A percentile compares a stretch with the other conserved stretches of the same genome.
Conservation (phyloP, 2,888 invertebrate species). For the Amphipoea lucens region DNA sequence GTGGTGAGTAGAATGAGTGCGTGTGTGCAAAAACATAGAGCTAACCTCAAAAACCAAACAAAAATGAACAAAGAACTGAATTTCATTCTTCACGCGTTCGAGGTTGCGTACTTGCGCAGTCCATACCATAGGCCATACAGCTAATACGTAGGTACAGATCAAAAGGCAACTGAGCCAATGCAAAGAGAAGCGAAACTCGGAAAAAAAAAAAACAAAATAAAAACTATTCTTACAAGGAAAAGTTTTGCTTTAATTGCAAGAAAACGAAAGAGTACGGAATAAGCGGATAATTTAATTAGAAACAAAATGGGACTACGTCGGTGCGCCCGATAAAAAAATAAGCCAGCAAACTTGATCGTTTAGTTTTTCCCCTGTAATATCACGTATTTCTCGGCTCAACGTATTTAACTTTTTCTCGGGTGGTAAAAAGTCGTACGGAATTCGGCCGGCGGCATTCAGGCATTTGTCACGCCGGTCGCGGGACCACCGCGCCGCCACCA, state of each 20-base stretch:
- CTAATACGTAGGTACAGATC: slow-evolving; percentile 19
- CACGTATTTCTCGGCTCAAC: slow-evolving; percentile 51
- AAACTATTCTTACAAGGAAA: slow-evolving; percentile 47
- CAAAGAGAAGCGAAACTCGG: slow-evolving; percentile 16
- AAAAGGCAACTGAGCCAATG: slow-evolving; percentile 42
- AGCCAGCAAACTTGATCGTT: slow-evolving; percentile 53
- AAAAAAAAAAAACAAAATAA: slow-evolving; percentile 42
- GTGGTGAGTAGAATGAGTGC: too few species aligned
- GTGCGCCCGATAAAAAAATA: slow-evolving; percentile 55
- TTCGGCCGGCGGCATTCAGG: slow-evolving; percentile 69
- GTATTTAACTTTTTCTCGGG: slow-evolving; percentile 61
- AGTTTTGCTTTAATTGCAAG: slow-evolving; percentile 62
- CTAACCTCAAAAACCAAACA: neutral
- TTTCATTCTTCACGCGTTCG: slow-evolving; percentile 18
- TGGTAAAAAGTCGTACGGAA: slow-evolving; percentile 66
- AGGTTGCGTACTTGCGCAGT: neutral
- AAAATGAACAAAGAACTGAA: slow-evolving; percentile 6
- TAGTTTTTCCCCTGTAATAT: slow-evolving; percentile 54
- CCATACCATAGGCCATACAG: neutral
- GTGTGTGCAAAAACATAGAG: neutral
- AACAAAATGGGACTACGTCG: slow-evolving; percentile 58
- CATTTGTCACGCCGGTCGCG: slow-evolving; percentile 77
- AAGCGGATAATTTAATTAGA: slow-evolving; percentile 68
- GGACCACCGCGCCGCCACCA: slow-evolving; percentile 63
- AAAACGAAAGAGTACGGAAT: slow-evolving; percentile 62